Evolutionary conservation across 2,797 vertebrate genomes (phyloP), one percentile per base, ranked within the genome.

Genomic region (Cyprinella venusta): DNA sequence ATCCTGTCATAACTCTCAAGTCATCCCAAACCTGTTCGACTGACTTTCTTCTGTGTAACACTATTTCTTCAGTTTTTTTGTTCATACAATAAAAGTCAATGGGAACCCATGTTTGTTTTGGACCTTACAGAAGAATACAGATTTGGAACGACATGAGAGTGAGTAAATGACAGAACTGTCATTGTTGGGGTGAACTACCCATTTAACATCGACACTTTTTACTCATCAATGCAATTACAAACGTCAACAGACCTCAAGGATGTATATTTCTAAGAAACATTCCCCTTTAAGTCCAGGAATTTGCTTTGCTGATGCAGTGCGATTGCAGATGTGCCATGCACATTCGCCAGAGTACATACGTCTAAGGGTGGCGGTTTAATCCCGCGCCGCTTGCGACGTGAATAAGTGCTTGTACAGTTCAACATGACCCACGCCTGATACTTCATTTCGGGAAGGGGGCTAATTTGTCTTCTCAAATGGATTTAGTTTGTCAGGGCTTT

Each of bases 401-500:
- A 87, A 77, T 79, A 81, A 87, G 79, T 72, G 81, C 76, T 54
- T 6, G n/a, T 80, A 70, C 71, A 79, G 78, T 84, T 80, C 54
- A 36, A n/a, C 76, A 82, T 84, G 86, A 84, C 71, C 81, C 30
- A 54, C 18, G 24, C 74, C 76, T 61, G 79, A 81, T 81, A 81
- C 48, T 85, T 80, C 72, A 59, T 65, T 75, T 75, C 68, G 72
- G 80, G 59, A 76, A 40, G 42, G 56, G 84, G 72, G 33, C 36
- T 80, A 40, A 85, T 86, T 88, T 84, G 80, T 89, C 85, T 84
- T 81, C 79, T 84, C 70, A 82, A 86, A 85, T 87, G 76, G 82
- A 78, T 88, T 88, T 81, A 71, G 69, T 83, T 84, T 82, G 83
- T 84, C 79, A 83, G 81, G 71, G 71, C 82, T 85, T 87, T 86